Evolutionary conservation across 2,797 vertebrate species (phyloP), one percentile per base, ranked within the genome.

Genomic region (Catharus ustulatus): DNA sequence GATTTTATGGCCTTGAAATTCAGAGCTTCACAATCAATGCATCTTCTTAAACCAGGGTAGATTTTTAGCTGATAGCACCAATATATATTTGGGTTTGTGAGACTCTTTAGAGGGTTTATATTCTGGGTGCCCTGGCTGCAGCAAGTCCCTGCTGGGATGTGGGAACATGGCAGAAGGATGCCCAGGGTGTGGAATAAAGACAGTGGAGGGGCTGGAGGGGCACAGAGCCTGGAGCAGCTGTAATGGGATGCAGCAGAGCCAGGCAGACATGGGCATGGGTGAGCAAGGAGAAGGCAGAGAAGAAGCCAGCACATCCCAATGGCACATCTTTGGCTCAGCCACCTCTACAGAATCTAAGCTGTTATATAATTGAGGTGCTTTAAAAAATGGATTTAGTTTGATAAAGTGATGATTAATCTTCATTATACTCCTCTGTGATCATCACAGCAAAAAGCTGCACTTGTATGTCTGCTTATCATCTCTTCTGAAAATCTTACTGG

Each of bases 361-460:
- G 62, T 51, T 87, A 26, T 92, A 95, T 87, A 87, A 90, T 90
- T 79, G 78, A 85, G 62, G 42, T 89, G 76, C 69, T 89, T 92
- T 20, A 51, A 92, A 89, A 92, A 87, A 55, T 58, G 3, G 62
- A 84, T 89, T 67, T 48, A 26, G 54, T 62, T 80, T 87, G 66
- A 94, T 88, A 88, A 95, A 90, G 71, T 34, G 83, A 57, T 86
- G 69, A 76, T 94, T 94, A 93, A 86, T 94, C 59, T 82, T 91
- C 77, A 90, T 93, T 79, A 91, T 77, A 43, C 15, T 75, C 45
- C 27, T 67, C 82, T 84, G 76, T 93, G 83, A 93, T 93, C 83
- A 64, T 73, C 85, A 69, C 48, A 80, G 92, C 30, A 80, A 89
- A 87, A 64, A 89, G 45, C 80, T 79, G 57, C 12, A 22, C 71